These are phyloP conservation scores for Drosophila dunni DNA, from an alignment of 1,140 invertebrate genomes.

Conservation along the genomic window DNA sequence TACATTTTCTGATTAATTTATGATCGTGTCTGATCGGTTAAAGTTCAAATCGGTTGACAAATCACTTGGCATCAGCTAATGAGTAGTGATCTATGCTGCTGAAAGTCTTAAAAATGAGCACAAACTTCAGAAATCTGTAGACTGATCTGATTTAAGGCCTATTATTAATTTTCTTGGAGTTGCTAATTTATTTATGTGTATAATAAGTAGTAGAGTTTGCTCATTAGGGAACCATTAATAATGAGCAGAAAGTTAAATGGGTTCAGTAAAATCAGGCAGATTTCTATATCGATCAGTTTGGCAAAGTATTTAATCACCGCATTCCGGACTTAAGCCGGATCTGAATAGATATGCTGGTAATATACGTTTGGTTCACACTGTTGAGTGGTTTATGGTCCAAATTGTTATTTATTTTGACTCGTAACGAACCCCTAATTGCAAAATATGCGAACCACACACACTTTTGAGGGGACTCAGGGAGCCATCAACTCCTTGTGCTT, in stretches of 20 bases:
- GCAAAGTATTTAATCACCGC: constrained; percentile 6
- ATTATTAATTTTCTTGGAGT: not conserved
- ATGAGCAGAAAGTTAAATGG: not conserved
- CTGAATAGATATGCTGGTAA: not conserved
- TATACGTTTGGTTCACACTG: not conserved
- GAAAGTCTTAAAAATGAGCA: not conserved
- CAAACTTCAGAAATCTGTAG: not conserved
- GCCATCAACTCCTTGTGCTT: not conserved
- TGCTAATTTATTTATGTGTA: not conserved
- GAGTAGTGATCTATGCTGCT: constrained; percentile 3
- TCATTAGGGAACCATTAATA: not conserved
- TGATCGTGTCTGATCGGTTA: not conserved
- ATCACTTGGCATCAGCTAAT: constrained; percentile 4
- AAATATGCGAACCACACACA: constrained; percentile 14
- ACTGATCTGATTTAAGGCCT: not conserved
- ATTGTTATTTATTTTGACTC: constrained; percentile 39
- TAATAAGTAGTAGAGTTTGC: not conserved
- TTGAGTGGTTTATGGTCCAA: constrained; percentile 25
- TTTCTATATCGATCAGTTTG: not conserved
- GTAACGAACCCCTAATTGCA: constrained; percentile 49
- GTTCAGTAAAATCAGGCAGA: not conserved
- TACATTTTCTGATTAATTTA: not conserved
- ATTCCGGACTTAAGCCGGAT: constrained; percentile 11
- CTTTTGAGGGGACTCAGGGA: constrained; percentile 20
- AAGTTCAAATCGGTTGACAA: not conserved